Evolutionary conservation across 2,113 vertebrate species (phyloP).

Genomic region (Tyto alba): DNA sequence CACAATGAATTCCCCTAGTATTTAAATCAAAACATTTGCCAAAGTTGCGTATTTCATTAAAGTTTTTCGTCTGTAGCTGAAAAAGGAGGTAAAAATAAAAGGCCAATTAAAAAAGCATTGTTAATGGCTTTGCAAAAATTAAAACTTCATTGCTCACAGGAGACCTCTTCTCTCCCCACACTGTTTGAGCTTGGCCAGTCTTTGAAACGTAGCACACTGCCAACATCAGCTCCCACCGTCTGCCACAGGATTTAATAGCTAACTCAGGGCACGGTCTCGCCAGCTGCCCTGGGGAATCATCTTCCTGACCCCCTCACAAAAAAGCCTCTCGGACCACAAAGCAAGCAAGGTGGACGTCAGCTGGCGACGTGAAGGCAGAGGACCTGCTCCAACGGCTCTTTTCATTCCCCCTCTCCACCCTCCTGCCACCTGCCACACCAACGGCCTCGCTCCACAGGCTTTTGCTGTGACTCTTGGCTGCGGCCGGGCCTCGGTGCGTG

Average conservation of each 20-base stretch:
- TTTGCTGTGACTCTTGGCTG: not conserved
- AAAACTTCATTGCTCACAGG: not conserved
- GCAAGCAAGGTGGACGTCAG: not conserved
- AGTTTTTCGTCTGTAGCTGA: not conserved
- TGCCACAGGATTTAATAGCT: not conserved
- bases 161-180: not conserved
- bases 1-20: not conserved
- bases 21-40: not conserved
- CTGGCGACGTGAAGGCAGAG: not conserved
- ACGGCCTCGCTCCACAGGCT: not conserved
- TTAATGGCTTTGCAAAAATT: not conserved
- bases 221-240: not conserved
- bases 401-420: not conserved
- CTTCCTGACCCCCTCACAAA: not conserved
- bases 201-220: rapidly evolving
- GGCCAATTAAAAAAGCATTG: not conserved
- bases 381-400: not conserved
- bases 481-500: rapidly evolving
- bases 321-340: not conserved
- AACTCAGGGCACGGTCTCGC: not conserved
- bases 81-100: not conserved
- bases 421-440: not conserved
- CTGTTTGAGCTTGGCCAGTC: not conserved
- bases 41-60: not conserved
- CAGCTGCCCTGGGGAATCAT: not conserved